These are phyloP conservation scores for Wasmannia auropunctata DNA, from an alignment of 1,140 invertebrate genomes.

Conservation along the genomic window DNA sequence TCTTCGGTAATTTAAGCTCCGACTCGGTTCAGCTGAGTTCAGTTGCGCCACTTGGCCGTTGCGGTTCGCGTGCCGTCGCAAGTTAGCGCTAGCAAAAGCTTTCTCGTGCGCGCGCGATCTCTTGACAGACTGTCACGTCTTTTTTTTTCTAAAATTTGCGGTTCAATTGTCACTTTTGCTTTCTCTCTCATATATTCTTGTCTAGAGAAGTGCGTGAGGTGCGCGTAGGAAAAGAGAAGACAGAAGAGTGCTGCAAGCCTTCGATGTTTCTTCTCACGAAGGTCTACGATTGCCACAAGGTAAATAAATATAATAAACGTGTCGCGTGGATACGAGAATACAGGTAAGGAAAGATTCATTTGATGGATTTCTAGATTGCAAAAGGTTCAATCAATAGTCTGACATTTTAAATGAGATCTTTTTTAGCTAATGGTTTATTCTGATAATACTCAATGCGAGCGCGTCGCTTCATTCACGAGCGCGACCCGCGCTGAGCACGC, in stretches of 20 bases:
- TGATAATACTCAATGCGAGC: not conserved
- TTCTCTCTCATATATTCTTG: constrained; percentile 5
- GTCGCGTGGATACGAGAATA: not conserved
- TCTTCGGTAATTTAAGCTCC: constrained; percentile 79
- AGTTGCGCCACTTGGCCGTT: constrained; percentile 80
- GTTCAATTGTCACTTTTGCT: not conserved
- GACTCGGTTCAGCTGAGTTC: constrained; percentile 81
- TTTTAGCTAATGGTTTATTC: not conserved
- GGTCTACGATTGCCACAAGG: constrained; percentile 53
- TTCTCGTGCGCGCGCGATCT: constrained; percentile 2
- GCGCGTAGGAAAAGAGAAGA: not conserved
- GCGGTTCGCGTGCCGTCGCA: constrained; percentile 77
- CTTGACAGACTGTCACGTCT: not conserved
- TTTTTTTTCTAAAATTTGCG: not conserved
- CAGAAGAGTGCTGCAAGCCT: constrained; percentile 4
- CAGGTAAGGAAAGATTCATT: no score
- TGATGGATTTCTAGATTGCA: not conserved
- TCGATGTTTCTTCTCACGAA: constrained; percentile 59
- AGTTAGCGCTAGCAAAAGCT: constrained; percentile 62
- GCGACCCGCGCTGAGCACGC: not conserved
- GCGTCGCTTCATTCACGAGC: constrained; percentile 8
- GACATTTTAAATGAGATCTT: not conserved
- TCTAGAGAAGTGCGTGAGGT: not conserved
- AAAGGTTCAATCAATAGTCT: not conserved
- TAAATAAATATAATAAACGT: constrained; percentile 43